Conservation (phyloP, 2,113 vertebrate genomes). For the Hydropotes inermis region DNA sequence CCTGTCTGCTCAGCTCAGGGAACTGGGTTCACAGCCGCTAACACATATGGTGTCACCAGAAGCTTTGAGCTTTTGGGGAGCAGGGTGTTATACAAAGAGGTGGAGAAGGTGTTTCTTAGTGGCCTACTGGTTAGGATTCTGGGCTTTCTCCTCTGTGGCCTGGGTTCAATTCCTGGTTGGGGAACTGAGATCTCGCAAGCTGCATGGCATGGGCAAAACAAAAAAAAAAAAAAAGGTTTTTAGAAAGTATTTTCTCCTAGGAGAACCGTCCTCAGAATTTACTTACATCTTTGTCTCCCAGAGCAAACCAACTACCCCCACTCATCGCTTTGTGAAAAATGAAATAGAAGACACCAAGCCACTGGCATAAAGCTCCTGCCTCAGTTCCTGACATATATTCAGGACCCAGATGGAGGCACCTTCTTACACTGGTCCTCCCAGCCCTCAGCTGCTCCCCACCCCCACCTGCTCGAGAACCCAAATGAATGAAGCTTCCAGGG, state of each 20-base stretch:
- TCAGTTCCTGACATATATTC: accelerated
- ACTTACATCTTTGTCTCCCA: not conserved
- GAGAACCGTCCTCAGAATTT: not conserved
- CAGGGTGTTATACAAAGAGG: not conserved
- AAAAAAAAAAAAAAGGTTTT: not conserved
- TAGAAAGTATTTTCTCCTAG: not conserved
- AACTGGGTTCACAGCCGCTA: accelerated
- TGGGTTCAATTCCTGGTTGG: not conserved
- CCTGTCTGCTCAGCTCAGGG: accelerated
- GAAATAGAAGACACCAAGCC: not conserved
- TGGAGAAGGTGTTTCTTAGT: not conserved
- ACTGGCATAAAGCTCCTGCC: not conserved
- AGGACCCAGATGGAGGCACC: not conserved
- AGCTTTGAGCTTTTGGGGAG: not conserved
- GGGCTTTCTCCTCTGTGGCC: not conserved
- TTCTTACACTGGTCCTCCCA: not conserved
- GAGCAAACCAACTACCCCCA: not conserved
- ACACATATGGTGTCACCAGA: accelerated
- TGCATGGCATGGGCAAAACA: not conserved
- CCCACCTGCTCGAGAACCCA: too few species aligned
- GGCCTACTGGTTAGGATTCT: not conserved
- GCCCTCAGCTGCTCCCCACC: not conserved
- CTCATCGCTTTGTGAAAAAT: accelerated
- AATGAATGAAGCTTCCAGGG: not conserved
- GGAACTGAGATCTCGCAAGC: not conserved